Evolutionary conservation across 2,797 vertebrate genomes (phyloP), one percentile per base, ranked within the genome.

Genomic region (Sebastes umbrosus): DNA sequence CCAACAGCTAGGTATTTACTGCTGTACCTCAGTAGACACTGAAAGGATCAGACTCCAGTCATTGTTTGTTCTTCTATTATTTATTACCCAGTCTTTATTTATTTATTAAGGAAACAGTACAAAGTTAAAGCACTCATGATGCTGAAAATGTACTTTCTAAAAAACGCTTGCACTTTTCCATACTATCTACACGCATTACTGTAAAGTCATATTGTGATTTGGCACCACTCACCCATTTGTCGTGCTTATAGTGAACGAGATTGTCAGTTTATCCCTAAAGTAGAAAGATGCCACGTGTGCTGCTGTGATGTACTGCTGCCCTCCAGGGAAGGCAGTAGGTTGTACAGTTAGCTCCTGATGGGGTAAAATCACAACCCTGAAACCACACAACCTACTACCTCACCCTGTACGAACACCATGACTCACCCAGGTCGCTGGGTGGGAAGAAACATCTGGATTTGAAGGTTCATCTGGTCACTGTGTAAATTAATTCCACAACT

Each of bases 361-460:
- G 97, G 98, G 97, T 95, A 97, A 98, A 97, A 98, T 98, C 96
- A 97, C 97, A 97, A 97, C 98, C 99, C 98, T 98, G 96, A 99
- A 99, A 99, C 98, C 98, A 99, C 98, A 99, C 98, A 99, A 99
- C 98, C 98, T 99, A 99, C 98, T 99, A 99, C 98, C 99, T 99
- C 99, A 99, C 95, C 97, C 96, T 90, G 95, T 94, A 88, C 93
- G 95, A 95, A 95, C 95, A 96, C 85, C 93, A 93, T 82, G 57
- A 85, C 75, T 91, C 90, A 75, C 52, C 82, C 84, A 14, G 52
- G 60, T 39, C 13, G 36, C 36, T 1, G 46, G 39, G 82, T 32
- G 18, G 8, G 52, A 46, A 22, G 70, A 32, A 64, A 4, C 74
- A 72, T 22, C 25, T 11, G 63, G 58, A 18, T 46, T 16, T 46